A percentile compares a stretch with the other conserved stretches of the same genome.
Evolutionary conservation across 2,888 invertebrate genomes (phyloP).

Genomic region (Andrena bicolor): DNA sequence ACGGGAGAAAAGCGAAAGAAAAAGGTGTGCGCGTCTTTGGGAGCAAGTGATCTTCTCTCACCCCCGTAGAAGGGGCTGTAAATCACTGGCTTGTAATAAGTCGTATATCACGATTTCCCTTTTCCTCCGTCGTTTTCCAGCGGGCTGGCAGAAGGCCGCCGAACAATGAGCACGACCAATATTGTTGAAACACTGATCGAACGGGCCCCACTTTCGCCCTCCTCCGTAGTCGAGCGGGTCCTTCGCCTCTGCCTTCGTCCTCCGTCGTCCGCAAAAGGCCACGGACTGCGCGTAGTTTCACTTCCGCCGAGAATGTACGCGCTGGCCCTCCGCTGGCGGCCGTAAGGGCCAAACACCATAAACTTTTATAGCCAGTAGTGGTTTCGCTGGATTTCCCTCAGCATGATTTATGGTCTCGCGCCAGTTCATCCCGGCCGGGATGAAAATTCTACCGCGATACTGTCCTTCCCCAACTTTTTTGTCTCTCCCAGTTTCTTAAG

Average conservation of each 20-base stretch:
- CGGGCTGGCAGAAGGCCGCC: slow-evolving; percentile 15
- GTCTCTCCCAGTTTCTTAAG: slow-evolving; percentile 28
- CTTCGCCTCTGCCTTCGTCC: slow-evolving; percentile 43
- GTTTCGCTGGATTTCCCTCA: slow-evolving; percentile 79
- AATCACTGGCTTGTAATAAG: slow-evolving; percentile 64
- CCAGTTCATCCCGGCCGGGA: slow-evolving; percentile 32
- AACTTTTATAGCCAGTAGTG: slow-evolving; percentile 82
- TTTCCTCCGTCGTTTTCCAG: slow-evolving; percentile 41
- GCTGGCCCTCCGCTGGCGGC: slow-evolving; percentile 34
- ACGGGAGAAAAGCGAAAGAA: not conserved
- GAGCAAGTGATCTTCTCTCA: slow-evolving; percentile 29
- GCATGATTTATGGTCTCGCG: slow-evolving; percentile 80
- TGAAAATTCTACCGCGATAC: slow-evolving; percentile 57
- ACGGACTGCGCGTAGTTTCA: slow-evolving; percentile 70
- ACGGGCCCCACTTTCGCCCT: slow-evolving; percentile 28
- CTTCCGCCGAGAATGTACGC: slow-evolving; percentile 73
- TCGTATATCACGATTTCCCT: slow-evolving; percentile 54
- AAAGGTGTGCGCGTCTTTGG: not conserved
- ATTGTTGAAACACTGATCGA: slow-evolving; percentile 74
- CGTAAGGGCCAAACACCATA: slow-evolving; percentile 77
- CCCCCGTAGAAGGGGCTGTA: slow-evolving; percentile 23
- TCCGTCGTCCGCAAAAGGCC: slow-evolving; percentile 49
- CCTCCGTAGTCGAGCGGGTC: slow-evolving; percentile 13
- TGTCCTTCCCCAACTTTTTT: slow-evolving; percentile 49
- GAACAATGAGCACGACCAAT: slow-evolving; percentile 75